These are phyloP conservation scores for Lithosia quadra DNA, from an alignment of 2,888 invertebrate genomes.

Conservation along the genomic window DNA sequence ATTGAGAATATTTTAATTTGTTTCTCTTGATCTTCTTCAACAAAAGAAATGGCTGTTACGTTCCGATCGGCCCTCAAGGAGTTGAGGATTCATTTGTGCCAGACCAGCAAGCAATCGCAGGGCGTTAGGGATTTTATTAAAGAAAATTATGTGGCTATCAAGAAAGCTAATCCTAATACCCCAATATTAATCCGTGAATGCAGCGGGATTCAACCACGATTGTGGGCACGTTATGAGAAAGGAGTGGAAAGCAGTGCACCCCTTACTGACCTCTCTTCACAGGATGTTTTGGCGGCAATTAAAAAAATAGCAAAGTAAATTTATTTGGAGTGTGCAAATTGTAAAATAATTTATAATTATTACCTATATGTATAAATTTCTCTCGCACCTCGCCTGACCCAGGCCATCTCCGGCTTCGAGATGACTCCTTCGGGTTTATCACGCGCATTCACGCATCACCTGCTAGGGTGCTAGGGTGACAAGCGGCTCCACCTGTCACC, in stretches of 20 bases:
- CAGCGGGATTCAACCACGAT: constrained; percentile 93
- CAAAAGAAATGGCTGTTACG: constrained; percentile 82
- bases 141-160: constrained; percentile 94
- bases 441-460: no score
- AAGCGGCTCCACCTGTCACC: no score
- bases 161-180: constrained; percentile 94
- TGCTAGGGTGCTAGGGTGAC: no score
- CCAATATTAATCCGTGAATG: constrained; percentile 98
- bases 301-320: constrained; percentile 73
- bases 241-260: constrained; percentile 91
- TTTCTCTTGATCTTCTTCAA: background rate
- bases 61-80: constrained; percentile 93
- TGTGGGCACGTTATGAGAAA: constrained; percentile 96
- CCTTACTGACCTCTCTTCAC: constrained; percentile 89
- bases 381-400: no score
- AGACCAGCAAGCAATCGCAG: constrained; percentile 93
- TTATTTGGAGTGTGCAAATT: constrained; percentile 21
- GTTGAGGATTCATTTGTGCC: constrained; percentile 96
- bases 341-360: constrained; percentile 1
- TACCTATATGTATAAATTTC: constrained; percentile 49
- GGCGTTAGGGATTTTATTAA: constrained; percentile 97
- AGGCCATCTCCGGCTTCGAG: no score
- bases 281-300: constrained; percentile 88
- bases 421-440: no score
- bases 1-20: no score